Evolutionary conservation across 2,113 vertebrate species (phyloP), one percentile per base, ranked within the genome.

Genomic region (Puntigrus tetrazona): DNA sequence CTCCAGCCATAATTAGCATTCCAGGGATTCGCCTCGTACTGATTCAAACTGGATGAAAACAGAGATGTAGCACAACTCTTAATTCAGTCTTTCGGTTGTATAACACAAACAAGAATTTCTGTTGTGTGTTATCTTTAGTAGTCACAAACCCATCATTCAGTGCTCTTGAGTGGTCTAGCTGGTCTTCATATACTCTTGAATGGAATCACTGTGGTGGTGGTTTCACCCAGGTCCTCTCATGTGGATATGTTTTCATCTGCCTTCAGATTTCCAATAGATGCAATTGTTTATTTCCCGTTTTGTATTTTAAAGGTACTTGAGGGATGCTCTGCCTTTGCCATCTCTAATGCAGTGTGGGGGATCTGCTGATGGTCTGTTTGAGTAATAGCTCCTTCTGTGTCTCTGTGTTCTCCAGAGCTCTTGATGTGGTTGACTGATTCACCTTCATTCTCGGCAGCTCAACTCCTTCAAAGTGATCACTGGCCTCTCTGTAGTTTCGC

Each of bases 1-100:
- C n/a, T 31, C 69, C 75, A 55, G 45, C 76, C 38, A 36, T 47
- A 38, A 82, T 67, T 77, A 77, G 29, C 50, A 82, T 74, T 59
- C 5, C 47, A 59, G 59, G 70, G 38, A 72, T 63, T 29, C 9
- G 45, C 25, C 70, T 74, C 27, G 57, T 75, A 27, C 61, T 36
- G 36, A 25, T 41, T 59, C 43, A 20, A 7, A 63, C 55, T 43
- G 7, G 10, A 41, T 78, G 41, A 61, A 52, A 41, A 27, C 52
- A 4, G 18, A 34, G 36, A 31, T 22, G 29, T n/a, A 77, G 29
- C 41, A 20, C 2, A 29, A 29, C n/a, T n/a, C n/a, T 75, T 18
- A 4, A 47, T 20, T 47, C 11, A 18, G 41, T 29, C 2, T 6
- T 29, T 47, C 1, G 27, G 2, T 20, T 50, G 27, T 18, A 20